Conservation (phyloP, 2,888 invertebrate species). For the Scaptomyza reducta region DNA sequence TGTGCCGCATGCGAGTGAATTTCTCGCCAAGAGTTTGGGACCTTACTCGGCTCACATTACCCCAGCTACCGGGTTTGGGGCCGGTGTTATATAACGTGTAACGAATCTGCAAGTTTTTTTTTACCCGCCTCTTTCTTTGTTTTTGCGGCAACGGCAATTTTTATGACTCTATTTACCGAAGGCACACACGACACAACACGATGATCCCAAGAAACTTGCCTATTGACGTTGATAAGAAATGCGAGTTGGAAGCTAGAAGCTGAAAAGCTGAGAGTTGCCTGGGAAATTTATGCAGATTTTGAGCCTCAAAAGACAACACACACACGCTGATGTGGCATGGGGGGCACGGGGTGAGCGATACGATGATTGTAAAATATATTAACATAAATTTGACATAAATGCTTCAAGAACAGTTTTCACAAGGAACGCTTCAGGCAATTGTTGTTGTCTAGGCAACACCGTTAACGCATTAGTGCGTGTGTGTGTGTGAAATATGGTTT, state of each 20-base stretch:
- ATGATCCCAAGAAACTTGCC: constrained; percentile 37
- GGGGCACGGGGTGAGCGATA: constrained; percentile 37
- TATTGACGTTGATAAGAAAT: constrained; percentile 61
- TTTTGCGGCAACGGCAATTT: constrained; percentile 71
- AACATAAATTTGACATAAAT: constrained; percentile 83
- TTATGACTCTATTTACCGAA: constrained; percentile 80
- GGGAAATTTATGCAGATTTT: constrained; percentile 72
- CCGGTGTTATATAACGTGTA: constrained; percentile 61
- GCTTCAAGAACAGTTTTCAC: constrained; percentile 62
- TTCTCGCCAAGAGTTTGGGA: constrained; percentile 27
- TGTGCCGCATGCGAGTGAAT: constrained; percentile 47
- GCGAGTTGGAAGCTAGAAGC: constrained; percentile 17
- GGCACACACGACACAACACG: constrained; percentile 24
- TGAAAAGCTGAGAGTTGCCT: constrained; percentile 14
- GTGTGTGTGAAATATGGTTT: constrained; percentile 72
- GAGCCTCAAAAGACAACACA: constrained; percentile 58
- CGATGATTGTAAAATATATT: constrained; percentile 76
- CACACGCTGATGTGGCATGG: constrained; percentile 46
- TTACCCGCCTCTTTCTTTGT: not conserved
- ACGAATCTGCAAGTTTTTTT: constrained; percentile 64
- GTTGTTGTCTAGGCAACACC: constrained; percentile 20
- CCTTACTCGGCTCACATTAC: constrained; percentile 33
- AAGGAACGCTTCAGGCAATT: constrained; percentile 17
- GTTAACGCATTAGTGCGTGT: constrained; percentile 27
- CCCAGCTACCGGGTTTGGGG: constrained; percentile 5